phyloP scores from a whole-genome alignment of 2,888 invertebrate genomes.

The Agapostemon virescens region DNA sequence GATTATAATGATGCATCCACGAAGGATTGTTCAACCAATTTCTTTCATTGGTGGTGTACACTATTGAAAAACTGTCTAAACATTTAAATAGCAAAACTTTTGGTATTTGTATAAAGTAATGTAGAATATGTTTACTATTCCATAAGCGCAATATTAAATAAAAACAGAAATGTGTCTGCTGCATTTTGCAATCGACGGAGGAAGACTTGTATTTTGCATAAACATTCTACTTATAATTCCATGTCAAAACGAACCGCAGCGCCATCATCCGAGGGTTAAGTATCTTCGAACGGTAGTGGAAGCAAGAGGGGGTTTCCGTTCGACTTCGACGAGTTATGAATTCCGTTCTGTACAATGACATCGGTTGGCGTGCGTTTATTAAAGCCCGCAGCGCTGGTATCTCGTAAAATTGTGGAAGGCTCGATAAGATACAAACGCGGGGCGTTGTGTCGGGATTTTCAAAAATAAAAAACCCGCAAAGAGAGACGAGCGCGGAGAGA shows the following conservation, averaged over 20 bases:
- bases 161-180: background rate
- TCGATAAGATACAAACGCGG: slow-evolving; percentile 12
- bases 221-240: background rate
- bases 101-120: too few relatives aligned
- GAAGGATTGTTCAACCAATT: too few relatives aligned
- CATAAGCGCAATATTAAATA: too few relatives aligned
- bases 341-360: slow-evolving; percentile 24
- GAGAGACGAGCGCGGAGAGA: background rate
- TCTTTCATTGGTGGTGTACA: too few relatives aligned
- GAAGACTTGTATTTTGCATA: too few relatives aligned
- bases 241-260: too few relatives aligned
- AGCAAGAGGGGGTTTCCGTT: background rate
- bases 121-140: too few relatives aligned
- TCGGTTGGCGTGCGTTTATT: slow-evolving; percentile 25
- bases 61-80: too few relatives aligned
- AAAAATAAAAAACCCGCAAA: slow-evolving; percentile 10
- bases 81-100: too few relatives aligned
- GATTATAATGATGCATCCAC: too few relatives aligned
- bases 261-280: too few relatives aligned
- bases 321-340: slow-evolving; percentile 41
- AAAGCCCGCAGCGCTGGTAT: slow-evolving; percentile 6
- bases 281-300: background rate
- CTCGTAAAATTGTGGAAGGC: slow-evolving; percentile 12
- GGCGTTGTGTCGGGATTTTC: slow-evolving; percentile 16
- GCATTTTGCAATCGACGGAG: too few relatives aligned